A percentile compares a stretch with the other conserved stretches of the same genome.
phyloP scores from a whole-genome alignment of 2,888 invertebrate genomes.

The Melangyna quadrimaculata region DNA sequence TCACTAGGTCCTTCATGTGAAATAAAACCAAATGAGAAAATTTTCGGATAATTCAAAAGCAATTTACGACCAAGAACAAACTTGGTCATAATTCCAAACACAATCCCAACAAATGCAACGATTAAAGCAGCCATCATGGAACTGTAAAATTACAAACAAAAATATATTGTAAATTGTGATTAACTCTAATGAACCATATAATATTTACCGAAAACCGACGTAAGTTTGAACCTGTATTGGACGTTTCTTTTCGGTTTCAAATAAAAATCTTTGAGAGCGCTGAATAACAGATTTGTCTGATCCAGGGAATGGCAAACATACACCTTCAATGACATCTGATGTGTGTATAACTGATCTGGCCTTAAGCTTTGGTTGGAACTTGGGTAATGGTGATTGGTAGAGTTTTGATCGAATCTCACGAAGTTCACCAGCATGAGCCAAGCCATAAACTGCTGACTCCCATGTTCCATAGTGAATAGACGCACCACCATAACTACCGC shows the following conservation, averaged over 20 bases:
- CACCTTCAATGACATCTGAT: constrained; percentile 81
- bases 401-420: constrained; percentile 85
- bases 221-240: constrained; percentile 92
- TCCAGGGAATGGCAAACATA: constrained; percentile 91
- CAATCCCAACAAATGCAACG: constrained; percentile 82
- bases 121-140: constrained; percentile 82
- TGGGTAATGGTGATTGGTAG: constrained; percentile 85
- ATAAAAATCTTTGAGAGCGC: constrained; percentile 90
- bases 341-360: constrained; percentile 83
- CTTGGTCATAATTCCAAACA: constrained; percentile 85
- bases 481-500: constrained; percentile 80
- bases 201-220: constrained; percentile 82
- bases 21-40: constrained; percentile 88
- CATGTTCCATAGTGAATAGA: constrained; percentile 92
- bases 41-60: constrained; percentile 85
- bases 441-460: constrained; percentile 91
- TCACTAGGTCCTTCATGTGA: constrained; percentile 86
- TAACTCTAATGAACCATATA: background rate
- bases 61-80: constrained; percentile 85
- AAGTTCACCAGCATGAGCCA: constrained; percentile 86
- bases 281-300: constrained; percentile 91
- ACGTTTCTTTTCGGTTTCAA: constrained; percentile 85
- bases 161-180: background rate
- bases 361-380: constrained; percentile 84
- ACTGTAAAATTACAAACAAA: constrained; percentile 73